These are phyloP conservation scores for Coenonympha glycerion DNA, from an alignment of 2,888 invertebrate genomes.

Conservation along the genomic window DNA sequence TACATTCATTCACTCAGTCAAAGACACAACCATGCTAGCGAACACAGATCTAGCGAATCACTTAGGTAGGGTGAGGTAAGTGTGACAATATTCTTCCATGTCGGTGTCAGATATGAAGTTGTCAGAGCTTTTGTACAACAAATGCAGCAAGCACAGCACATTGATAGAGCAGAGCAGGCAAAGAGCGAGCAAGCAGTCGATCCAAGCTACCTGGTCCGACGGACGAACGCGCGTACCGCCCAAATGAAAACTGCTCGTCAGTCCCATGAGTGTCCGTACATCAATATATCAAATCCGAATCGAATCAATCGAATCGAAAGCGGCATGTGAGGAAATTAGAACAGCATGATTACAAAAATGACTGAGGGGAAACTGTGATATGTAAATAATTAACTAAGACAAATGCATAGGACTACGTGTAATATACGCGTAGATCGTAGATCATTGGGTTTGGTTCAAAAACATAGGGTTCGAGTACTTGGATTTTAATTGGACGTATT, in stretches of 20 bases:
- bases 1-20: conserved; percentile 2
- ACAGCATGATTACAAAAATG: conserved; percentile 47
- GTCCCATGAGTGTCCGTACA: conserved; percentile 40
- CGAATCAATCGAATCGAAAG: conserved; percentile 58
- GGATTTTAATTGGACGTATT: too few species aligned
- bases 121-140: conserved; percentile 61
- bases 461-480: too few species aligned
- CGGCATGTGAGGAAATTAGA: conserved; percentile 72
- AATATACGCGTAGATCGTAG: too few species aligned
- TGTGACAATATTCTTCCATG: conserved; percentile 58
- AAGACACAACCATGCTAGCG: conserved; percentile 27
- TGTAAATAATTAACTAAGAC: background rate
- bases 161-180: conserved; percentile 80
- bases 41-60: too few species aligned
- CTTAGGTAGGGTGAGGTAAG: conserved; percentile 36
- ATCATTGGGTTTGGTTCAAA: too few species aligned
- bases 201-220: conserved; percentile 89
- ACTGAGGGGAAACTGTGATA: conserved; percentile 10
- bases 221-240: conserved; percentile 75
- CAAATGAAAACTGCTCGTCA: conserved; percentile 74
- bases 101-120: conserved; percentile 52
- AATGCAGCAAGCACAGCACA: conserved; percentile 79
- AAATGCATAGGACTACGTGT: background rate
- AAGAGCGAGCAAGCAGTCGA: conserved; percentile 81
- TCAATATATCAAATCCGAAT: conserved; percentile 52